phyloP scores from a whole-genome alignment of 1,140 invertebrate species.

The Diabrotica virgifera region DNA sequence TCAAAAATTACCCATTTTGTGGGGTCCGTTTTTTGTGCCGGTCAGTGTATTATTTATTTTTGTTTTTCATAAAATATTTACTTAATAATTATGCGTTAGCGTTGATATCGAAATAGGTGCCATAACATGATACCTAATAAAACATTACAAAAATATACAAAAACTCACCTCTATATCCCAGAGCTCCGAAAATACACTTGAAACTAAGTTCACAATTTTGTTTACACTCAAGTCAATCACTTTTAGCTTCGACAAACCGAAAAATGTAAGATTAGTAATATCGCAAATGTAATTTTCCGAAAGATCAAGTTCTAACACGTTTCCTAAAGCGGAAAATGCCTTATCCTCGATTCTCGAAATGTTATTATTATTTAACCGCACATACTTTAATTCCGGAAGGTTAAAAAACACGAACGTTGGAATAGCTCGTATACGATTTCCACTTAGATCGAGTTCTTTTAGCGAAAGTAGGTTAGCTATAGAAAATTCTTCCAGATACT shows the following conservation, averaged over 20 bases:
- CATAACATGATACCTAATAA: no score
- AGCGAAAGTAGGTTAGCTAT: not conserved
- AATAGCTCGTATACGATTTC: slow-evolving; percentile 8
- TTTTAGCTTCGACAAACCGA: slow-evolving; percentile 18
- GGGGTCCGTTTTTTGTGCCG: no score
- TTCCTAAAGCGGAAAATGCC: slow-evolving; percentile 5
- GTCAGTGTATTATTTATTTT: no score
- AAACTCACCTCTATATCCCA: slow-evolving; percentile 20
- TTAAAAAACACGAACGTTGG: not conserved
- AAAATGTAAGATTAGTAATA: slow-evolving; percentile 18
- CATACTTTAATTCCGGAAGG: slow-evolving; percentile 10
- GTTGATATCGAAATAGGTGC: no score
- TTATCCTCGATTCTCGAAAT: slow-evolving; percentile 10
- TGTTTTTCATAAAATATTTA: no score
- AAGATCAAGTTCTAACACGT: slow-evolving; percentile 15
- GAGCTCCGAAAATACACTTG: slow-evolving; percentile 10
- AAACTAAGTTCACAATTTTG: slow-evolving; percentile 9
- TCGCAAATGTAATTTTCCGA: slow-evolving; percentile 17
- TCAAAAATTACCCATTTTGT: no score
- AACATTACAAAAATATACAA: not conserved
- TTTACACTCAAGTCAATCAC: slow-evolving; percentile 17
- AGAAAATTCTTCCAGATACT: slow-evolving; percentile 9
- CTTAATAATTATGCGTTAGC: no score
- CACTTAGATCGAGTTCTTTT: slow-evolving; percentile 4
- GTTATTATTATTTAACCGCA: slow-evolving; percentile 12